Percentiles rank a stretch among this genome's conserved stretches.
Evolutionary conservation across 2,888 invertebrate species (phyloP).

Genomic region (Drosophila prostipennis): DNA sequence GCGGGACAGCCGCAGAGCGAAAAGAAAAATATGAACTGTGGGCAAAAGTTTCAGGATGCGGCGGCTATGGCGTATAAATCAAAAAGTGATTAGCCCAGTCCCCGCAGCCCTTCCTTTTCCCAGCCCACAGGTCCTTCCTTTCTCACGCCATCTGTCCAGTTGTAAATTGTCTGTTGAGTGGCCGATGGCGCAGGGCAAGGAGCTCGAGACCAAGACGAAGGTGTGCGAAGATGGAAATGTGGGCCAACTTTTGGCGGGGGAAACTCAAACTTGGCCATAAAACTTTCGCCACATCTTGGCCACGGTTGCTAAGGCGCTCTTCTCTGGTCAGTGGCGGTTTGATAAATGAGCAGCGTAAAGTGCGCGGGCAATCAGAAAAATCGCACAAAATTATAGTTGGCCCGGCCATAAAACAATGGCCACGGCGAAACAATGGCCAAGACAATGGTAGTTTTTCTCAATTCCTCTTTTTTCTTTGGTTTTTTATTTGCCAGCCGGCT

Average conservation of each 20-base stretch:
- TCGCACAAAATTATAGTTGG: slow-evolving; percentile 75
- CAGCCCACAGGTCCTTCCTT: not conserved
- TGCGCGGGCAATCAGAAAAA: slow-evolving; percentile 71
- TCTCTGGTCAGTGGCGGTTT: slow-evolving; percentile 63
- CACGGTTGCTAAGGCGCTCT: slow-evolving; percentile 13
- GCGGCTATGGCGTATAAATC: slow-evolving; percentile 66
- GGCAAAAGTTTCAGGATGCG: slow-evolving; percentile 53
- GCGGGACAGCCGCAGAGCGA: slow-evolving; percentile 29
- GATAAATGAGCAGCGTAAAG: slow-evolving; percentile 70
- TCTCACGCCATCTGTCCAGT: slow-evolving; percentile 48
- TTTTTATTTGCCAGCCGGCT: slow-evolving; percentile 12
- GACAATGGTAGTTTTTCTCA: slow-evolving; percentile 44
- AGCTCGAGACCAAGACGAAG: slow-evolving; percentile 46
- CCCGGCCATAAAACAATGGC: slow-evolving; percentile 52
- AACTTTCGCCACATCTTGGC: slow-evolving; percentile 68
- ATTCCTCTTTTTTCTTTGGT: not conserved
- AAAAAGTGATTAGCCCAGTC: slow-evolving; percentile 73
- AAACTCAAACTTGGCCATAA: slow-evolving; percentile 76
- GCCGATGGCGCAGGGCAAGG: slow-evolving; percentile 49
- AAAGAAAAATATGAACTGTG: slow-evolving; percentile 63
- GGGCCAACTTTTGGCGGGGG: slow-evolving; percentile 51
- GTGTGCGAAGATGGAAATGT: slow-evolving; percentile 64
- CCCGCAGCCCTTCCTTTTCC: slow-evolving; percentile 8
- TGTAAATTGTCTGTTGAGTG: slow-evolving; percentile 78
- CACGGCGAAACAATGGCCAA: slow-evolving; percentile 43